Base-by-base conservation (phyloP, 2,113 vertebrate genomes). In the Mormoops blainvillei region DNA sequence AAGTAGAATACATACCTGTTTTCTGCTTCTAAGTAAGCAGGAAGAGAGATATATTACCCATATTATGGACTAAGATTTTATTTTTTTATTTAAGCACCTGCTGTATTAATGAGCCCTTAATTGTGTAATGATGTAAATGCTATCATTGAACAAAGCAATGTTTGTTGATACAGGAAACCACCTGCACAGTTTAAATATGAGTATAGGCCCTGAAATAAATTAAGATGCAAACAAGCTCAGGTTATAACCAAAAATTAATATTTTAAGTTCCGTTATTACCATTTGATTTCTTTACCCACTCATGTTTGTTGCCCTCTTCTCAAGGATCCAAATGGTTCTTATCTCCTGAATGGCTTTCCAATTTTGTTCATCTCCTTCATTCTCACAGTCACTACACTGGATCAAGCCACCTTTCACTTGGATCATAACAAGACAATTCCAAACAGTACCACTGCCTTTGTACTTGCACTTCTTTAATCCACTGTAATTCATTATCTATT, bases 31-130 rank as follows among this genome's bases (percentile, higher is more conserved):
- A 80, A 89, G 45, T 19, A 88, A 91, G n/a, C 18, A 67, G 19
- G 28, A 85, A 77, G 24, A 52, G 19, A 15, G 5, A 1, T 70
- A 70, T 5, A 48, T 70, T 67, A 92, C 31, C 41, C 19, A 67
- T 50, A 20, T 56, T 95, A 82, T 41, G 11, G 14, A 91, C 50
- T 92, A 89, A 76, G 33, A 45, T n/a, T n/a, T n/a, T n/a, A n/a
- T n/a, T n/a, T n/a, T 87, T 94, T 82, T 94, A 87, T 85, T 94
- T 83, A 87, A n/a, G 16, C 7, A 41, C 2, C 16, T 90, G 16
- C 16, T 85, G 7, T 97, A 43, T 96, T 84, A 84, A 48, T 95
- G 26, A 89, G 5, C 22, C 5, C 24, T 87, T 95, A 91, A 81
- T 10, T 91, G 41, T 78, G 19, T 33, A 85, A 92, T 81, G 5